Conservation (phyloP, 2,113 vertebrate genomes). For the Rhadina sibilatrix region DNA sequence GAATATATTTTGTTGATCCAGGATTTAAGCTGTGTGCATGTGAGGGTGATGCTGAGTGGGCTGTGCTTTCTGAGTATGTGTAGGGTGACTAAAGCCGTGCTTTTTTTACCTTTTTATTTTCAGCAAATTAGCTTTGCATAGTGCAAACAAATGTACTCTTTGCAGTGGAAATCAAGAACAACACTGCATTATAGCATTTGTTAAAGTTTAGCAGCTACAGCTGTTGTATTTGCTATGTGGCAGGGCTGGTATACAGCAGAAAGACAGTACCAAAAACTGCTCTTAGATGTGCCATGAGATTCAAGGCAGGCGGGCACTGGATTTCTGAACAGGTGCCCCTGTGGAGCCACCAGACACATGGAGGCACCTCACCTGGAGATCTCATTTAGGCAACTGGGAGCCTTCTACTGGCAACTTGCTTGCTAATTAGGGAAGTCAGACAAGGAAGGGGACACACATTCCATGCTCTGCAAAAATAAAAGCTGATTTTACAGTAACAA, state of each 20-base stretch:
- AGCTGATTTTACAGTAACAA: neutral
- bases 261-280: neutral
- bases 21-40: neutral
- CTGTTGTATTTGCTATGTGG: accelerated
- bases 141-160: neutral
- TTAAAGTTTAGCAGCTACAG: neutral
- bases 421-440: too few species aligned
- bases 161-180: neutral
- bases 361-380: accelerated
- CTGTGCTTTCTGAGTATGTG: too few species aligned
- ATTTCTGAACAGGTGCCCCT: neutral
- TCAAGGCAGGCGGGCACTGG: neutral
- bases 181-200: neutral
- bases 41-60: neutral
- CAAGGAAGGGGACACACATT: neutral
- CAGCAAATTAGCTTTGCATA: neutral
- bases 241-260: neutral
- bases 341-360: accelerated
- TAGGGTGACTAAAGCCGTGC: accelerated
- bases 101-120: neutral
- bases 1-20: neutral
- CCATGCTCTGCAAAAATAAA: neutral
- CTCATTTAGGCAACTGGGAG: neutral
- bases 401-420: neutral
- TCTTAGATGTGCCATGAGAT: neutral